phyloP scores from a whole-genome alignment of 2,113 vertebrate species.

The Sakesphorus luctuosus region DNA sequence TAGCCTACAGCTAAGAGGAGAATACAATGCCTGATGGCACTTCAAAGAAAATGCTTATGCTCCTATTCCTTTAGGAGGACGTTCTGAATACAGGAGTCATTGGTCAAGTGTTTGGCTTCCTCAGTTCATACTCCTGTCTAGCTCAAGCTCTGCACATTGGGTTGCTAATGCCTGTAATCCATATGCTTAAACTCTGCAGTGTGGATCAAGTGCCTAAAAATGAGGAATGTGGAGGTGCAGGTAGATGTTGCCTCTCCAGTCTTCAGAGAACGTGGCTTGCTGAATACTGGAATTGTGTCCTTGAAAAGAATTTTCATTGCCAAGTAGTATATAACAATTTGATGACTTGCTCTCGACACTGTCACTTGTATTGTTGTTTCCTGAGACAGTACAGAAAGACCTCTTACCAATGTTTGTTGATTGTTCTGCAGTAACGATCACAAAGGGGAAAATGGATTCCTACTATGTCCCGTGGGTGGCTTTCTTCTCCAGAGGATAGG shows the following conservation, averaged over 20 bases:
- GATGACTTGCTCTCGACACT: neutral
- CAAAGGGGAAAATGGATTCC: neutral
- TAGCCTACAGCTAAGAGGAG: neutral
- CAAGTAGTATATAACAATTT: neutral
- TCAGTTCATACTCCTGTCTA: neutral
- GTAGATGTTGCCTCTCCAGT: neutral
- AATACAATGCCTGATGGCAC: neutral
- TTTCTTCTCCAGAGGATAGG: neutral
- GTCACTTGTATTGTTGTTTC: neutral
- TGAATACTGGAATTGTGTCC: neutral
- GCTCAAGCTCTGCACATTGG: neutral
- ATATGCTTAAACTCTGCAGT: neutral
- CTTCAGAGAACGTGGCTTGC: neutral
- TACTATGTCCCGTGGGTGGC: neutral
- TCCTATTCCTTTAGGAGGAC: neutral
- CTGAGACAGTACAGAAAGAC: neutral
- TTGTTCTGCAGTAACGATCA: neutral
- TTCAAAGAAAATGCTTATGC: neutral
- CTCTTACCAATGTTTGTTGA: neutral
- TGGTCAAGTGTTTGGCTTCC: neutral
- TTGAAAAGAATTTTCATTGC: neutral
- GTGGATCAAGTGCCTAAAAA: neutral
- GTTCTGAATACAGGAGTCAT: neutral
- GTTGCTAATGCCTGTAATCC: neutral
- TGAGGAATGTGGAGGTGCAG: accelerated